Percentiles rank a stretch among this genome's conserved stretches.
phyloP scores from a whole-genome alignment of 1,140 invertebrate species.

The Drosophila subpulchrella region DNA sequence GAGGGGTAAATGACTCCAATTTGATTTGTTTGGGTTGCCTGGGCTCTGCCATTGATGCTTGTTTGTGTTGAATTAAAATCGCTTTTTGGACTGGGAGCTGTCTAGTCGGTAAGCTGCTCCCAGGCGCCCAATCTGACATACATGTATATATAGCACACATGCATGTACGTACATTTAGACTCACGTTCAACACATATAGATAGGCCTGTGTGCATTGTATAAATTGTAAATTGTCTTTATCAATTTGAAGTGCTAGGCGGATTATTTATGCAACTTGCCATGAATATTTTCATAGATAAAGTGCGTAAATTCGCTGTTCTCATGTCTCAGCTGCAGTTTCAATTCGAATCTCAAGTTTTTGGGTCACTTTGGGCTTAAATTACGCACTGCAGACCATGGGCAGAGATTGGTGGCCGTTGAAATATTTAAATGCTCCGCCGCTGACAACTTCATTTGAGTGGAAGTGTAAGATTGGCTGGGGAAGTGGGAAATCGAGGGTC shows the following conservation, averaged over 20 bases:
- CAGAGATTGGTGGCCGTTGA: constrained; percentile 60
- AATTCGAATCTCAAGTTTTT: constrained; percentile 58
- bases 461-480: constrained; percentile 16
- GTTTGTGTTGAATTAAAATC: constrained; percentile 61
- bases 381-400: constrained; percentile 64
- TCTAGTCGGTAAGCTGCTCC: constrained; percentile 27
- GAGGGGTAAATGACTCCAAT: constrained; percentile 79
- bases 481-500: constrained; percentile 28
- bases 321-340: constrained; percentile 26
- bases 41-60: constrained; percentile 50
- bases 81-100: constrained; percentile 31
- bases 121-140: constrained; percentile 43
- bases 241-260: constrained; percentile 78
- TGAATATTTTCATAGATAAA: constrained; percentile 77
- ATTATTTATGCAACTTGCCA: constrained; percentile 79
- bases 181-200: constrained; percentile 11
- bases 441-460: constrained; percentile 73
- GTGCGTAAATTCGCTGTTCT: constrained; percentile 60
- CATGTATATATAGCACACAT: not conserved
- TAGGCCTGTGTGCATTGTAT: constrained; percentile 55
- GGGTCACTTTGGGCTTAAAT: constrained; percentile 80
- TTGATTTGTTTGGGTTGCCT: constrained; percentile 73
- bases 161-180: not conserved
- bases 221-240: constrained; percentile 81
- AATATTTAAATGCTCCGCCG: constrained; percentile 67